Base-by-base conservation (phyloP, 1,140 invertebrate species). In the Scaptomyza graminum region DNA sequence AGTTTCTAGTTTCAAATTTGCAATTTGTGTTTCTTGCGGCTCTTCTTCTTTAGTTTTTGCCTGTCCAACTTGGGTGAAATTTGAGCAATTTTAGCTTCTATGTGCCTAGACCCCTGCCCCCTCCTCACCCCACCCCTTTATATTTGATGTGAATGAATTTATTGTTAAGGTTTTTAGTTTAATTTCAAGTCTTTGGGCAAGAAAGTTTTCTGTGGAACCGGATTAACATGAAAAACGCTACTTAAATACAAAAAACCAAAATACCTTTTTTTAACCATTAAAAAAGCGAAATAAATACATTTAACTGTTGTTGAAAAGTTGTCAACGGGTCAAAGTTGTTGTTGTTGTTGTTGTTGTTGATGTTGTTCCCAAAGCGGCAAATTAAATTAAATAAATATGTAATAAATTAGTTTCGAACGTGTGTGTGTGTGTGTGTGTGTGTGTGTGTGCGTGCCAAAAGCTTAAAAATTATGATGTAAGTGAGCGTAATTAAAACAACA, bases 401-500 rank as follows among this genome's bases (percentile, higher is more conserved):
- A 51, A 61, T 61, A 61, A 68, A 52, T 61, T 46, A 44, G 25
- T 9, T 59, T 56, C 25, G 18, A 56, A 46, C 28, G 44, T 18
- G 22, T 56, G 6, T 28, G 5, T 25, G 8, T 50, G 3, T 56
- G 39, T 54, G 16, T 56, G 54, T 66, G 63, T 41, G 49, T 47
- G 41, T 74, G 44, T 72, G 52, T 74, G 60, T 84, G 80, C 76
- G 76, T 85, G 81, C 74, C 81, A 77, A 74, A 56, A 65, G 67
- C 46, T 73, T 8, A 59, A 68, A 68, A 80, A 85, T 81, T 65
- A 76, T 84, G 80, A 85, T 85, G 81, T 85, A 85, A 85, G 44
- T 60, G 54, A 74, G 80, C 80, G 80, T 84, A 84, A 84, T 84
- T 84, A 84, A 85, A 85, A 62, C 76, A 80, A 41, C 12, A 41